A percentile compares a stretch with the other conserved stretches of the same genome.
Evolutionary conservation across 2,113 vertebrate species (phyloP).

Genomic region (Pollachius pollachius): DNA sequence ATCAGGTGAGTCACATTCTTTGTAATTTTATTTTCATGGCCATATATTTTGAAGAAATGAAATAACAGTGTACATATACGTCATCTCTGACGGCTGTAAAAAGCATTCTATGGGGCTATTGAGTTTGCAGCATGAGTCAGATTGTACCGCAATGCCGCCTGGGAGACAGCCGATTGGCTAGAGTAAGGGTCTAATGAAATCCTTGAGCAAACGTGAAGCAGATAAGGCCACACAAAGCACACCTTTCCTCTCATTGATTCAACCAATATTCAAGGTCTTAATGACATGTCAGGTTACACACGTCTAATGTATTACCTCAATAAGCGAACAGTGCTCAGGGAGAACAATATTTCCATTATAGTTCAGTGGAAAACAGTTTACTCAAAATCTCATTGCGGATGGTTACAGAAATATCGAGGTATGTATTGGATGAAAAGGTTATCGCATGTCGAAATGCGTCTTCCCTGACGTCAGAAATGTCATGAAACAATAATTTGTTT

Average conservation of each 20-base stretch:
- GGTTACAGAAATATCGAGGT: no score
- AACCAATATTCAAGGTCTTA: not conserved
- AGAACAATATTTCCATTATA: no score
- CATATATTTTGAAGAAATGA: slow-evolving; percentile 41
- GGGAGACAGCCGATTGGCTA: slow-evolving; percentile 11
- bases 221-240: slow-evolving; percentile 4
- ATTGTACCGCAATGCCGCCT: slow-evolving; percentile 16
- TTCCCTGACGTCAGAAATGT: slow-evolving; percentile 37
- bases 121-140: slow-evolving; percentile 51
- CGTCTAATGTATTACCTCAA: no score
- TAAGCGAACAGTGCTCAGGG: no score
- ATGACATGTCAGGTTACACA: not conserved
- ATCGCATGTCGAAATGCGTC: slow-evolving; percentile 19
- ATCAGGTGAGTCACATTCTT: slow-evolving; percentile 42
- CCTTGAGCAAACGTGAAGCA: slow-evolving; percentile 11
- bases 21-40: slow-evolving; percentile 54
- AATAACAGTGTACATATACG: slow-evolving; percentile 34
- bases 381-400: no score
- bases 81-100: slow-evolving; percentile 38
- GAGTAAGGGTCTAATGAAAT: slow-evolving; percentile 6
- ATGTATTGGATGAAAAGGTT: not conserved
- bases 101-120: slow-evolving; percentile 38
- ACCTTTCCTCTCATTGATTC: slow-evolving; percentile 1
- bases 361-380: no score
- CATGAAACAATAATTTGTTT: slow-evolving; percentile 33